Conservation (phyloP, 2,797 vertebrate species). For the Xenopus petersii region DNA sequence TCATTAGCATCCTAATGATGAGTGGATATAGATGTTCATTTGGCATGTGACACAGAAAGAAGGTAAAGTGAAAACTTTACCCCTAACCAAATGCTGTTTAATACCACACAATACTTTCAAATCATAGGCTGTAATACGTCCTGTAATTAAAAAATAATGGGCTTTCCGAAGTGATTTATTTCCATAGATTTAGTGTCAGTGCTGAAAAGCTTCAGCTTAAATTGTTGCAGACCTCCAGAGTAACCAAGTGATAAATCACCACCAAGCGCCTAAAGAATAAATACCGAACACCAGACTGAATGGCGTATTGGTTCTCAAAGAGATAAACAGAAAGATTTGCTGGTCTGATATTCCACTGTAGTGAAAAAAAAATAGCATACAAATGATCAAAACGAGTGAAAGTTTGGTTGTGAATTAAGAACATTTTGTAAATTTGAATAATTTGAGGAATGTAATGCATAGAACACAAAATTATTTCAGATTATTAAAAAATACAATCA, state of each 20-base stretch:
- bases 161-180: conserved; percentile 55
- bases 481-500: too few species aligned
- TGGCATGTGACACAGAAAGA: conserved; percentile 46
- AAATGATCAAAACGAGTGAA: too few species aligned
- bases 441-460: too few species aligned
- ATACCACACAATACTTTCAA: conserved; percentile 33
- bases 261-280: conserved; percentile 48
- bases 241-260: conserved; percentile 47
- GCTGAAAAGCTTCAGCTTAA: conserved; percentile 50
- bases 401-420: too few species aligned
- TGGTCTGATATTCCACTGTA: too few species aligned
- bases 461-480: too few species aligned
- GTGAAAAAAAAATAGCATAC: too few species aligned
- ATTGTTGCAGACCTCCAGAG: conserved; percentile 49
- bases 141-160: conserved; percentile 58
- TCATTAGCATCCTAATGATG: conserved; percentile 41
- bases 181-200: conserved; percentile 53
- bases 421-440: too few species aligned
- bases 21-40: conserved; percentile 49
- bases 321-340: conserved; percentile 14
- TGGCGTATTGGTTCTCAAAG: conserved; percentile 12
- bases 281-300: conserved; percentile 36
- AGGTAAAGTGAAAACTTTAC: conserved; percentile 49
- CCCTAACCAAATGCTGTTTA: conserved; percentile 45
- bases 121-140: conserved; percentile 45